These are phyloP conservation scores for Erebia palarica DNA, from an alignment of 2,888 invertebrate species.

Conservation along the genomic window DNA sequence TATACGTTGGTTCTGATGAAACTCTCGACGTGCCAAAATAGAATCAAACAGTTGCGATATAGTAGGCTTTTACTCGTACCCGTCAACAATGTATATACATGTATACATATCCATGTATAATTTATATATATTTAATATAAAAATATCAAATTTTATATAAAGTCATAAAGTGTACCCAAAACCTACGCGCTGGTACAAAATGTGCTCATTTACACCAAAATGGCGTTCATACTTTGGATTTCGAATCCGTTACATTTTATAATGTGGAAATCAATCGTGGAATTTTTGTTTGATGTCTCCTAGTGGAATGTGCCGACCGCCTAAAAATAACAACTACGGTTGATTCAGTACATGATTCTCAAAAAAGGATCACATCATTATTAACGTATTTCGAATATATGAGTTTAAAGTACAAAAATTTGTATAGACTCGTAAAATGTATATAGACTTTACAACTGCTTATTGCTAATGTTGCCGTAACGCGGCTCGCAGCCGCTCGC, in stretches of 20 bases:
- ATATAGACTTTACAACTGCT: slow-evolving; percentile 80
- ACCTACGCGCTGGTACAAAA: slow-evolving; percentile 82
- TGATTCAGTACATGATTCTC: slow-evolving; percentile 80
- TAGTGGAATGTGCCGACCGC: slow-evolving; percentile 82
- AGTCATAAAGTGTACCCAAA: slow-evolving; percentile 83
- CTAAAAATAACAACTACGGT: slow-evolving; percentile 78
- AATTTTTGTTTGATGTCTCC: slow-evolving; percentile 75
- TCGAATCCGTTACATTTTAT: slow-evolving; percentile 75
- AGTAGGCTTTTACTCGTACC: slow-evolving; percentile 79
- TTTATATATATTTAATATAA: slow-evolving; percentile 83
- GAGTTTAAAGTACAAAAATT: slow-evolving; percentile 79
- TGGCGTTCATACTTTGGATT: slow-evolving; percentile 73
- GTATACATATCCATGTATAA: slow-evolving; percentile 82
- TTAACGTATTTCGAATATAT: slow-evolving; percentile 73
- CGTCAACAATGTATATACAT: slow-evolving; percentile 83
- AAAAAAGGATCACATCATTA: slow-evolving; percentile 77
- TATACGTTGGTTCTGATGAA: slow-evolving; percentile 83
- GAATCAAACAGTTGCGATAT: slow-evolving; percentile 82
- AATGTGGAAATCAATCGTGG: slow-evolving; percentile 80
- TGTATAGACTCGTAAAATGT: slow-evolving; percentile 82
- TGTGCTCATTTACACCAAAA: slow-evolving; percentile 74
- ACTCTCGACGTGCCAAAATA: slow-evolving; percentile 81
- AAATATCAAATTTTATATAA: slow-evolving; percentile 83
- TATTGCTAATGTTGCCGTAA: slow-evolving; percentile 77
- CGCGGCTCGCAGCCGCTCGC: slow-evolving; percentile 46